These are phyloP conservation scores for Urophycis tenuis DNA, from an alignment of 2,797 vertebrate genomes.

Conservation along the genomic window DNA sequence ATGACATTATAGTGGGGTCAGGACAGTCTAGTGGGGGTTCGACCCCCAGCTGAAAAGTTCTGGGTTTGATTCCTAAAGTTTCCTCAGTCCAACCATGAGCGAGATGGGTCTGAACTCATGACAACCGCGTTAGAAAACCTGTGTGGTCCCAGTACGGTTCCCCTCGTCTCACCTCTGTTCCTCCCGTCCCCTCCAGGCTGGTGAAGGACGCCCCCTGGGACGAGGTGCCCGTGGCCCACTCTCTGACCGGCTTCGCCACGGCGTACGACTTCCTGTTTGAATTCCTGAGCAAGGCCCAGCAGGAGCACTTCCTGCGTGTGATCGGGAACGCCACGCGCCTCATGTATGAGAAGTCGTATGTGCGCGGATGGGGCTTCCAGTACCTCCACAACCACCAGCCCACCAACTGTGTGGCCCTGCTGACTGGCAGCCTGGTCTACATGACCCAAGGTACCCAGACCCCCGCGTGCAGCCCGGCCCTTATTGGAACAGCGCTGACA, in stretches of 20 bases:
- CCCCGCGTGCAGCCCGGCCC: no score
- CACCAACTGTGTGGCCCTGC: constrained; percentile 95
- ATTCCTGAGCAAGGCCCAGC: constrained; percentile 85
- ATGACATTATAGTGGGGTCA: no score
- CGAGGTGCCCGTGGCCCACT: constrained; percentile 95
- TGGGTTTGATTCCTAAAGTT: no score
- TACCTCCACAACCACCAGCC: constrained; percentile 99
- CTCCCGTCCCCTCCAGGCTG: constrained; percentile 72
- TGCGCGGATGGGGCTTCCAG: constrained; percentile 95
- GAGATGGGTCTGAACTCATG: no score
- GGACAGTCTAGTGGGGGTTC: no score
- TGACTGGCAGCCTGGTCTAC: constrained; percentile 89
- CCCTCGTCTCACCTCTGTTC: no score
- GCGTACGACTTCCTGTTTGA: constrained; percentile 94
- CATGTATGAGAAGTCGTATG: constrained; percentile 93
- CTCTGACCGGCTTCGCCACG: constrained; percentile 92
- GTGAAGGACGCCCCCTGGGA: constrained; percentile 97
- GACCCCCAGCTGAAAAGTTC: no score
- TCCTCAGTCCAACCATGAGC: no score
- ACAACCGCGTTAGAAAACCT: no score
- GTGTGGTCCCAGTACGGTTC: no score
- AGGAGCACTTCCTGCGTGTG: constrained; percentile 90
- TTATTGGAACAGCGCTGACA: no score
- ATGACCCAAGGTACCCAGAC: constrained; percentile 86
- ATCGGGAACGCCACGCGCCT: constrained; percentile 88